A percentile compares a stretch with the other conserved stretches of the same genome.
These are phyloP conservation scores for Plectropomus leopardus DNA, from an alignment of 2,113 vertebrate genomes.

Conservation along the genomic window DNA sequence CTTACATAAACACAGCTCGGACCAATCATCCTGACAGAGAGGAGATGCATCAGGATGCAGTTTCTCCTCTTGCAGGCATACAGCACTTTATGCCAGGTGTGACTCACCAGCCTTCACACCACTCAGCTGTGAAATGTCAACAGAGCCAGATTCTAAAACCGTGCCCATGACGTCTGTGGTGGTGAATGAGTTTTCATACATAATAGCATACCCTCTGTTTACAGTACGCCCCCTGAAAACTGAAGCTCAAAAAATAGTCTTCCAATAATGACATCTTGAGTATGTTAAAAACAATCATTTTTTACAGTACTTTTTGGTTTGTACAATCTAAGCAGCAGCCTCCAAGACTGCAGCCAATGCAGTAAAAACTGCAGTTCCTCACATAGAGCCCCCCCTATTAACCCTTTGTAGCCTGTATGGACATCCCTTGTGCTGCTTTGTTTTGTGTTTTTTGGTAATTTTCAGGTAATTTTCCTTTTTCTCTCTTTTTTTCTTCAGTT, in stretches of 20 bases:
- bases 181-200: conserved; percentile 24
- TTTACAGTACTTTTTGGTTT: too few relatives aligned
- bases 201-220: conserved; percentile 49
- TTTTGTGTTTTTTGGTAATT: too few relatives aligned
- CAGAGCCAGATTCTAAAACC: conserved; percentile 50
- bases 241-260: not conserved
- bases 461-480: too few relatives aligned
- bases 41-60: conserved; percentile 44
- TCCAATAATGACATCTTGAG: too few relatives aligned
- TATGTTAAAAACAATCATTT: too few relatives aligned
- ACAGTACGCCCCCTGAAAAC: conserved; percentile 17
- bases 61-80: conserved; percentile 16
- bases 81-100: conserved; percentile 60
- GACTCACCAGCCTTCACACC: conserved; percentile 75
- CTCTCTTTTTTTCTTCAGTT: too few relatives aligned
- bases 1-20: conserved; percentile 51
- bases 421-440: too few relatives aligned
- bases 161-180: conserved; percentile 10
- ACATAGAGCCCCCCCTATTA: too few relatives aligned
- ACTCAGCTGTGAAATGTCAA: conserved; percentile 78
- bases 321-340: too few relatives aligned
- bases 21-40: conserved; percentile 41
- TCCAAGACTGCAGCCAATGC: too few relatives aligned
- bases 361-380: too few relatives aligned
- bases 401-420: too few relatives aligned